Evolutionary conservation across 2,113 vertebrate species (phyloP).

Genomic region (Hylia prasina): DNA sequence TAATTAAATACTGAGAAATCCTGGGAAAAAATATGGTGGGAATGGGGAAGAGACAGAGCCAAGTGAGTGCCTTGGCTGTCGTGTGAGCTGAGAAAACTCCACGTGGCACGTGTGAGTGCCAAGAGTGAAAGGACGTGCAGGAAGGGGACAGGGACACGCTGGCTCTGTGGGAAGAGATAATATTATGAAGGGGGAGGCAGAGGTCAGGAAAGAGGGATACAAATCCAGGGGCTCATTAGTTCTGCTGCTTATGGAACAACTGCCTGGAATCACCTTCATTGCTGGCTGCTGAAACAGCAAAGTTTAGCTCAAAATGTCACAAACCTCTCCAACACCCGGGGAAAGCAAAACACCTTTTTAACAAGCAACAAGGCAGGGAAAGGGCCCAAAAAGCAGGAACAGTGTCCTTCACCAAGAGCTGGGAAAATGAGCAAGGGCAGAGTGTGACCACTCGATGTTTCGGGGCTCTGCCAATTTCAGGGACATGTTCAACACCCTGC

Average conservation of each 20-base stretch:
- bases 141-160: neutral
- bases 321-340: neutral
- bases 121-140: neutral
- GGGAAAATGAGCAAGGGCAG: neutral
- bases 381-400: neutral
- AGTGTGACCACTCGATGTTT: neutral
- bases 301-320: constrained; percentile 9
- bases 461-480: neutral
- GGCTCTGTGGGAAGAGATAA: neutral
- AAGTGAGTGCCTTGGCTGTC: neutral
- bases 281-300: constrained; percentile 34
- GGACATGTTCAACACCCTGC: neutral
- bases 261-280: neutral
- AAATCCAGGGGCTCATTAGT: constrained; percentile 34
- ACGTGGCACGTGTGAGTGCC: neutral
- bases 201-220: neutral
- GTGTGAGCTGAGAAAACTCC: neutral
- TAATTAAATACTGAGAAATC: constrained; percentile 30
- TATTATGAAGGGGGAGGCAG: neutral
- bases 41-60: neutral
- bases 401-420: neutral
- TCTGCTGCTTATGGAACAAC: neutral
- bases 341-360: neutral
- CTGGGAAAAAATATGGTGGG: neutral
- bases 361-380: neutral